Evolutionary conservation across 2,797 vertebrate genomes (phyloP), one percentile per base, ranked within the genome.

Genomic region (Danio kyathit): DNA sequence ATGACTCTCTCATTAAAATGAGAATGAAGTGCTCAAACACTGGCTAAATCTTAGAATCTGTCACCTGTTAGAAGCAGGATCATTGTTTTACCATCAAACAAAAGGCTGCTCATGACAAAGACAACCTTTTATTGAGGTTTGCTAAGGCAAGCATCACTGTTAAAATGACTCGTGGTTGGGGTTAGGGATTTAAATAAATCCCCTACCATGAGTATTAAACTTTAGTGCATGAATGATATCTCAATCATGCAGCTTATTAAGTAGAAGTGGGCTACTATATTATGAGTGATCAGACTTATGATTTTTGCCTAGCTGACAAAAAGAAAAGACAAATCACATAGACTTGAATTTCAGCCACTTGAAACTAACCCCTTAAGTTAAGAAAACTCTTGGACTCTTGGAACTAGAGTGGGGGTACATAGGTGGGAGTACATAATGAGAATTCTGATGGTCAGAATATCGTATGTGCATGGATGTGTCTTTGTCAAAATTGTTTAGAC

Each of bases 1-100:
- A 88, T 38, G 69, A 64, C 60, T 74, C 59, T 43, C 65, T 81
- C 74, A 69, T 80, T 84, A 81, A 19, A 82, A 83, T 71, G 49
- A 80, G 70, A 81, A 86, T 76, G 40, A 76, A 82, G 74, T 72
- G 44, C 66, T 61, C n/a, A 70, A 51, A 60, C n/a, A 46, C 16
- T 14, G 29, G 7, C 9, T 49, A 40, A 82, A 69, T 40, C 51
- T 14, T 41, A 49, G 44, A 75, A 63, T 38, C 29, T 17, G 60
- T 74, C 67, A 84, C n/a, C 54, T 80, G 57, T 81, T 40, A 74
- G 67, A 65, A 56, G 7, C 16, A 17, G n/a, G 12, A 60, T 43
- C n/a, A 17, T 65, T 63, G 46, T 70, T 61, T 71, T 8, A 71
- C n/a, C 19, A 29, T 61, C 14, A 74, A 76, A 76, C 43, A 48